phyloP scores from a whole-genome alignment of 1,140 invertebrate genomes.

The Eciton burchellii region DNA sequence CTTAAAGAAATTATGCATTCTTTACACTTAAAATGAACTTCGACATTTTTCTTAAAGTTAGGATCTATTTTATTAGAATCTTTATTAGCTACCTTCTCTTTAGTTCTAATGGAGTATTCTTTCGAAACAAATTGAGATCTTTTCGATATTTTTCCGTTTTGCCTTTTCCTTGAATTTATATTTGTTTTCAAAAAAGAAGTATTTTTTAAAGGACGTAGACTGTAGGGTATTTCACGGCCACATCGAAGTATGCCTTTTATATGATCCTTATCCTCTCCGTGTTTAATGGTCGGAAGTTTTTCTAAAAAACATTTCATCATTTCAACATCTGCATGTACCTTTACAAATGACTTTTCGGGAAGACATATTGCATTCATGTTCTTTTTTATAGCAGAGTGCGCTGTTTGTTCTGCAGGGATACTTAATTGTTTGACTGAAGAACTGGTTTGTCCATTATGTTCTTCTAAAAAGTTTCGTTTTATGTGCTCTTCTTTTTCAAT shows the following conservation, averaged over 20 bases:
- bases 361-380: not conserved
- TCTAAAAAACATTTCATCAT: conserved; percentile 37
- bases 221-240: conserved; percentile 11
- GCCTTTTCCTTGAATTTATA: not conserved
- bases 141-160: not conserved
- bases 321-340: conserved; percentile 36
- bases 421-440: not conserved
- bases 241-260: not conserved
- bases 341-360: conserved; percentile 49
- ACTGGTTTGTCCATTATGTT: not conserved
- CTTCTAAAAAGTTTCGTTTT: not conserved
- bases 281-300: not conserved
- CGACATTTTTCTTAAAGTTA: not conserved
- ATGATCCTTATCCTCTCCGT: not conserved
- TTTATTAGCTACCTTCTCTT: not conserved
- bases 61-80: not conserved
- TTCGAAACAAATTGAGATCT: not conserved
- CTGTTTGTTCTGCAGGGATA: not conserved
- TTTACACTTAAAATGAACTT: conserved; percentile 12
- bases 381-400: not conserved
- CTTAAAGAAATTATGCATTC: conserved; percentile 38
- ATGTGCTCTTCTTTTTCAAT: not conserved
- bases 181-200: not conserved
- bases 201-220: conserved; percentile 18
- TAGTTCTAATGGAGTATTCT: not conserved